Evolutionary conservation across 2,797 vertebrate species (phyloP).

Genomic region (Anguilla obscura): DNA sequence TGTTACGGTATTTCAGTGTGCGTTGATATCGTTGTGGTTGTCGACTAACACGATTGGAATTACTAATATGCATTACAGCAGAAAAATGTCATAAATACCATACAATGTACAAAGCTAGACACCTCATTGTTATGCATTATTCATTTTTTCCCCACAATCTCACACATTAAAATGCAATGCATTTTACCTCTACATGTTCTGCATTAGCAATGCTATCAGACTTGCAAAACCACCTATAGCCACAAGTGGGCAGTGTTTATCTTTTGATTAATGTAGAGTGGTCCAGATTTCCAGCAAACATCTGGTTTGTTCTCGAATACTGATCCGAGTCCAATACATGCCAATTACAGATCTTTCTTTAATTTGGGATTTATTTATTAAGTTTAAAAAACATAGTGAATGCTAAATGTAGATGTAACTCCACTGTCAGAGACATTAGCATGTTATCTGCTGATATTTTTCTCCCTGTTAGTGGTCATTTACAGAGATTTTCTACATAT

Average conservation of each 20-base stretch:
- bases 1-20: neutral
- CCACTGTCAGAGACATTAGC: neutral
- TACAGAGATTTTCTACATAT: neutral
- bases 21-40: neutral
- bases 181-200: neutral
- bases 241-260: conserved; percentile 25
- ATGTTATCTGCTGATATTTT: neutral
- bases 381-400: neutral
- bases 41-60: neutral
- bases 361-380: neutral
- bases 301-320: neutral
- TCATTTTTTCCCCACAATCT: neutral
- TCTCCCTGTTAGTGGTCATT: neutral
- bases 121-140: neutral
- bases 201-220: neutral
- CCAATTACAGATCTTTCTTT: neutral
- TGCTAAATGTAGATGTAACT: neutral
- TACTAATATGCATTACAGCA: neutral
- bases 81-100: neutral
- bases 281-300: neutral
- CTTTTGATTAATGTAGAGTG: neutral
- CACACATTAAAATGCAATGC: conserved; percentile 6
- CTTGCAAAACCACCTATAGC: neutral
- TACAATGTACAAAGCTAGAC: neutral
- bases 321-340: neutral